Conservation (phyloP, 1,140 invertebrate genomes). For the Drosophila pallidifrons region DNA sequence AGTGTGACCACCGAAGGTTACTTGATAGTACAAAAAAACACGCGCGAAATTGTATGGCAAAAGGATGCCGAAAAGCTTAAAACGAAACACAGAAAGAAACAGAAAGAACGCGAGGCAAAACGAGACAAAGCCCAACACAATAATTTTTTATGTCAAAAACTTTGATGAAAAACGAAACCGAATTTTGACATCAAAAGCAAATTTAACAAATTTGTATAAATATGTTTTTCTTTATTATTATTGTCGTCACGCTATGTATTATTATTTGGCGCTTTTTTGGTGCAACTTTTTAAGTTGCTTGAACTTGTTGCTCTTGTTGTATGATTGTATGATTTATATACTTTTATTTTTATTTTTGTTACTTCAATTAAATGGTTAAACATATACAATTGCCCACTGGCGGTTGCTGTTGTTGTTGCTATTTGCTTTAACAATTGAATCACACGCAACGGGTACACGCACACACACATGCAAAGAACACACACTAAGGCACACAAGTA, state of each 20-base stretch:
- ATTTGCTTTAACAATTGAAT: slow-evolving; percentile 66
- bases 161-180: neutral
- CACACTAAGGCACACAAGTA: neutral
- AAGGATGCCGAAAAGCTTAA: slow-evolving; percentile 55
- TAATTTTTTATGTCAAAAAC: neutral
- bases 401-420: slow-evolving; percentile 35
- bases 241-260: slow-evolving; percentile 1
- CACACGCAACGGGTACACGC: slow-evolving; percentile 39
- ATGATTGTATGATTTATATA: neutral
- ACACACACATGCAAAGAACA: slow-evolving; percentile 4
- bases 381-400: slow-evolving; percentile 34
- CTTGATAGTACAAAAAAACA: slow-evolving; percentile 6
- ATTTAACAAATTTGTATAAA: slow-evolving; percentile 13
- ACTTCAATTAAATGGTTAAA: slow-evolving; percentile 45
- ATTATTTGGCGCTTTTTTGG: slow-evolving; percentile 1
- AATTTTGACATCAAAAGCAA: slow-evolving; percentile 27
- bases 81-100: slow-evolving; percentile 27
- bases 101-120: neutral
- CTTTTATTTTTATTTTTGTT: slow-evolving; percentile 23
- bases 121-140: slow-evolving; percentile 18
- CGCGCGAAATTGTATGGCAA: slow-evolving; percentile 24
- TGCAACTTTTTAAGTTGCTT: neutral
- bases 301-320: slow-evolving; percentile 2
- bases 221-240: slow-evolving; percentile 9
- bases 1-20: slow-evolving; percentile 18